Evolutionary conservation across 1,140 invertebrate genomes (phyloP), one percentile per base, ranked within the genome.

Genomic region (Hesperophylax magnus): DNA sequence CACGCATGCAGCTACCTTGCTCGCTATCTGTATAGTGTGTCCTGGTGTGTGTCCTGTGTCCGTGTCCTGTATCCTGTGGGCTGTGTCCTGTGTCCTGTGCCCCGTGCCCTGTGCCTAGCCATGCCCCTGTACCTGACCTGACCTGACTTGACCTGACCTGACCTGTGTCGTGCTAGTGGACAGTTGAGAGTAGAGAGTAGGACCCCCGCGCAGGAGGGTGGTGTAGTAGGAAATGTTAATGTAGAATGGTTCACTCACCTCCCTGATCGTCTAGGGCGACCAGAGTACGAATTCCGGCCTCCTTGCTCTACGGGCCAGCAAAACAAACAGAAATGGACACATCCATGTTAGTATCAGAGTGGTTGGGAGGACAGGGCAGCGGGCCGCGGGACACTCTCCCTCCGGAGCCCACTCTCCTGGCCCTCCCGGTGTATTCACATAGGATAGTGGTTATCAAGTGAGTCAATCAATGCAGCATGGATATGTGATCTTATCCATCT

Each of bases 241-340:
- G 79, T 86, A 80, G 77, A 72, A 80, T 85, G 88, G 90, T 91
- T 90, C 91, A 96, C 95, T 97, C 95, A 98, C 97, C 97, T 97
- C 97, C 97, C 95, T 99, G 98, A 94, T 98, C 97, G 92, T 99
- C 98, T 92, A 99, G 94, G 93, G 97, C 97, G 92, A 98, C 97
- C 94, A 99, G 94, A 93, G 97, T 98, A 90, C 97, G 97, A 93
- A 99, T 98, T 91, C 97, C 98, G 90, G 97, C 97, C 94, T 99
- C 98, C 95, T 99, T 99, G 94, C 97, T 98, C 97, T 98, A 93
- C 96, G 94, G 94, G 90, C 93, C 92, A 91, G 93, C 93, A 91
- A 90, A 93, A 91, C 94, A 94, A 92, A 93, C 80, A 91, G 87
- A 90, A 85, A 84, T 71, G 47, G 79, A 84, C 82, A 84, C 79